Evolutionary conservation across 1,140 invertebrate species (phyloP), one percentile per base, ranked within the genome.

Genomic region (Heterodera schachtii): DNA sequence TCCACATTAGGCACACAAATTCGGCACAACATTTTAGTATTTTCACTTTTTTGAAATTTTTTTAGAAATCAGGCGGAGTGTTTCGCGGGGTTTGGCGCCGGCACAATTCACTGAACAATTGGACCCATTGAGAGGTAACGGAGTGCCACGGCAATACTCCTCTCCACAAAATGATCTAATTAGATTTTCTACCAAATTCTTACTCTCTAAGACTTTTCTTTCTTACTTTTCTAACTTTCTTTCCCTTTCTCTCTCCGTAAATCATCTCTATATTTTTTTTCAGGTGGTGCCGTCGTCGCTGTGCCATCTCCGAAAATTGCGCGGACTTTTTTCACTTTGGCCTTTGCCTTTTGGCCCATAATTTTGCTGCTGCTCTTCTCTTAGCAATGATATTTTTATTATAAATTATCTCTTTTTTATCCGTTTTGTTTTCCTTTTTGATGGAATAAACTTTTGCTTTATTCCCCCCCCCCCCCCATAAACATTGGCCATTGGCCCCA

Each of bases 31-130:
- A 67, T 9, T 64, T 49, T 69, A 9, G 31, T 19, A 69, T 78
- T 78, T 57, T 70, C n/a, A 1, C 8, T 46, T 78, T 52, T 52
- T 6, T 52, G 49, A 31, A 31, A 31, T 31, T 31, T 31, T 31
- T 78, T 78, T n/a, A 78, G 77, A 78, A 78, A 43, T 78, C 6
- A 66, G 77, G n/a, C 66, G 77, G 31, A 78, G 77, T 46, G 31
- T 78, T 19, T 78, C 76, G 16, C 67, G 76, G 21, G 76, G 19
- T 11, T 46, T 67, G 21, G n/a, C 8, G n/a, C 31, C 31, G 3
- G 31, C 77, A 3, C 70, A 52, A 44, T 76, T 64, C 19, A 11
- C 57, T 5, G 57, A 64, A 11, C 11, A 5, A 19, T 64, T 64
- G 57, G 57, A 64, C 13, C 57, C 57, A 19, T 64, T 64, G 13